Base-by-base conservation (phyloP, 1,140 invertebrate genomes). In the Aphidius gifuensis region DNA sequence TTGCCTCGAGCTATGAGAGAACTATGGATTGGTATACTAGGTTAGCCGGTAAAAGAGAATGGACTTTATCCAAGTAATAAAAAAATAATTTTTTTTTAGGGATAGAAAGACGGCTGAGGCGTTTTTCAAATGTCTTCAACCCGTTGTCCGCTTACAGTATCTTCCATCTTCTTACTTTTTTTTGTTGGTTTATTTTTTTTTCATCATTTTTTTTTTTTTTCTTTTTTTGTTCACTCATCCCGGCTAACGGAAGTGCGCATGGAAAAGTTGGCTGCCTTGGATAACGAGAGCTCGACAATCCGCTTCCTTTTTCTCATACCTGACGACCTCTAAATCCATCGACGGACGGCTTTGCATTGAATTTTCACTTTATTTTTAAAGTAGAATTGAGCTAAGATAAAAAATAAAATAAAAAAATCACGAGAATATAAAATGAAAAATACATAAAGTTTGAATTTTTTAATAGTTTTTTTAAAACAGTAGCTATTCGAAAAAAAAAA, bases 41-140 rank as follows among this genome's bases (percentile, higher is more conserved):
- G 11, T 11, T 16, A 42, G 47, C 23, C 1, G 23, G 16, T 16
- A 16, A 16, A 32, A 32, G 23, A 32, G 23, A 32, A 48, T 66
- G 67, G 72, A 71, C 71, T 73, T 74, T 68, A 61, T 63, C 45
- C 66, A 61, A 65, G 69, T 71, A 75, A 76, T 77, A 73, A 75
- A 77, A 77, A 70, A 69, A 67, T 64, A 67, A 3, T 32, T 32
- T 32, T 32, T 32, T 73, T 73, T 73, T 76, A 71, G 66, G 55
- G 54, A 67, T 40, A 64, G 64, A 63, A 66, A 70, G 64, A 68
- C 66, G 70, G 23, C 69, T 65, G 66, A 53, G 65, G 59, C 66
- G 70, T 73, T 73, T 75, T 77, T 72, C 68, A 71, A 75, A 73
- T 68, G 69, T 68, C 59, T 48, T 49, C 66, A 61, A 61, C 64